phyloP scores from a whole-genome alignment of 1,140 invertebrate species.

The Drosophila takahashii region DNA sequence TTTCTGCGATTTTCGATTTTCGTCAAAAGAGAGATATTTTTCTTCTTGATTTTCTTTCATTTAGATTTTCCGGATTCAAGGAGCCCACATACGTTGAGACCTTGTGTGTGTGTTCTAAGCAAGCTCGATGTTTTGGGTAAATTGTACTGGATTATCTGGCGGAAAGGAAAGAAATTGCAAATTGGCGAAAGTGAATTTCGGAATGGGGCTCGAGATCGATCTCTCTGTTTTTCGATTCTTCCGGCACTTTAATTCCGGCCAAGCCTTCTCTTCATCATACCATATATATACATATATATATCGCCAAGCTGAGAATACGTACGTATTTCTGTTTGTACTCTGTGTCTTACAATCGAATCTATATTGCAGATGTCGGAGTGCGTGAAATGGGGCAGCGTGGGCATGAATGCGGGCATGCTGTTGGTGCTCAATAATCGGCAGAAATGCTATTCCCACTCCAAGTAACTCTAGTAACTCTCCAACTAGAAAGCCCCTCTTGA shows the following conservation, averaged over 20 bases:
- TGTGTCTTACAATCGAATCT: constrained; percentile 65
- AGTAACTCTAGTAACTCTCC: constrained; percentile 40
- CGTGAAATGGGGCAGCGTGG: constrained; percentile 88
- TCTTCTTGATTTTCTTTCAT: constrained; percentile 1
- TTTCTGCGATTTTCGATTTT: constrained; percentile 2
- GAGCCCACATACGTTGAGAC: neutral
- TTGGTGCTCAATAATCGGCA: constrained; percentile 86
- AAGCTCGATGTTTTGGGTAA: neutral
- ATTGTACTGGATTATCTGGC: constrained; percentile 1
- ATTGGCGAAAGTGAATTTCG: constrained; percentile 1
- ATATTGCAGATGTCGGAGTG: constrained; percentile 88
- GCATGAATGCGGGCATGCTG: constrained; percentile 88
- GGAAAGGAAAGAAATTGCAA: neutral
- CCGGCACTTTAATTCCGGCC: neutral
- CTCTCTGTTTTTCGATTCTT: no score
- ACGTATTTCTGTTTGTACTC: constrained; percentile 34
- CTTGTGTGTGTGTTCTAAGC: neutral
- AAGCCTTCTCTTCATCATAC: constrained; percentile 1
- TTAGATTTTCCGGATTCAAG: constrained; percentile 8
- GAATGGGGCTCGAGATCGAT: neutral
- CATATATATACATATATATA: neutral
- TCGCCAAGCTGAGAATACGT: constrained; percentile 31
- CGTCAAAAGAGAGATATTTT: neutral
- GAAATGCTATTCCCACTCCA: constrained; percentile 66
- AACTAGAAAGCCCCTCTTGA: constrained; percentile 22